Evolutionary conservation across 2,888 invertebrate species (phyloP).

Genomic region (Oscheius sp.): DNA sequence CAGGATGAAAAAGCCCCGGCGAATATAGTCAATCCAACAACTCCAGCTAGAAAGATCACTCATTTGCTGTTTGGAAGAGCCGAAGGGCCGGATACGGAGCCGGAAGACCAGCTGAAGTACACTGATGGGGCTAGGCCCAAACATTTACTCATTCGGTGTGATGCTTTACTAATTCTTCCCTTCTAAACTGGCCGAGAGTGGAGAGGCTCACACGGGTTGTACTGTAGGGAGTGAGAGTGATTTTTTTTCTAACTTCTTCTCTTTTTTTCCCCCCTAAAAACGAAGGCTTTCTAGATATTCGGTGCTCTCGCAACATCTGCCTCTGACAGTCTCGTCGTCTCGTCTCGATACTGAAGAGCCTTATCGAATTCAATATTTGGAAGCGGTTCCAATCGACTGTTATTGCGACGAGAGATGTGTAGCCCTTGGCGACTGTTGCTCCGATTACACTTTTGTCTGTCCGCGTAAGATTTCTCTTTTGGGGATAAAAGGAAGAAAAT

Average conservation of each 20-base stretch:
- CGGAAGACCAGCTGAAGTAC: slow-evolving; percentile 43
- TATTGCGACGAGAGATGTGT: slow-evolving; percentile 65
- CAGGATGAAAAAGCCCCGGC: slow-evolving; percentile 21
- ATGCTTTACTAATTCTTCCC: background rate
- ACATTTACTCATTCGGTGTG: slow-evolving; percentile 56
- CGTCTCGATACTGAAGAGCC: slow-evolving; percentile 11
- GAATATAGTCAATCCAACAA: slow-evolving; percentile 28
- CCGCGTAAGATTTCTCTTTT: slow-evolving; percentile 48
- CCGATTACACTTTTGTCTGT: slow-evolving; percentile 63
- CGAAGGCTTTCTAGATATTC: slow-evolving; percentile 55
- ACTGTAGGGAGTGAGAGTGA: too few relatives aligned
- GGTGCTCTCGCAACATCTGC: slow-evolving; percentile 56
- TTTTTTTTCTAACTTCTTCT: background rate
- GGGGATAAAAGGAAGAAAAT: background rate
- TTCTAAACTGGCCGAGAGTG: background rate
- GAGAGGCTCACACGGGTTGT: too few relatives aligned
- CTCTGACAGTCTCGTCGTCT: slow-evolving; percentile 48
- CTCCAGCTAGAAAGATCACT: slow-evolving; percentile 32
- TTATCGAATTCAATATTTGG: slow-evolving; percentile 32
- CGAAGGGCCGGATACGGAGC: slow-evolving; percentile 37
- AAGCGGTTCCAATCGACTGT: slow-evolving; percentile 52
- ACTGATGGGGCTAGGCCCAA: slow-evolving; percentile 35
- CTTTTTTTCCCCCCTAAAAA: background rate
- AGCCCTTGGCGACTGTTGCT: slow-evolving; percentile 62
- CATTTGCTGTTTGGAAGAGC: slow-evolving; percentile 50